These are phyloP conservation scores for Caenorhabditis remanei DNA, from an alignment of 1,140 invertebrate genomes.

Conservation along the genomic window DNA sequence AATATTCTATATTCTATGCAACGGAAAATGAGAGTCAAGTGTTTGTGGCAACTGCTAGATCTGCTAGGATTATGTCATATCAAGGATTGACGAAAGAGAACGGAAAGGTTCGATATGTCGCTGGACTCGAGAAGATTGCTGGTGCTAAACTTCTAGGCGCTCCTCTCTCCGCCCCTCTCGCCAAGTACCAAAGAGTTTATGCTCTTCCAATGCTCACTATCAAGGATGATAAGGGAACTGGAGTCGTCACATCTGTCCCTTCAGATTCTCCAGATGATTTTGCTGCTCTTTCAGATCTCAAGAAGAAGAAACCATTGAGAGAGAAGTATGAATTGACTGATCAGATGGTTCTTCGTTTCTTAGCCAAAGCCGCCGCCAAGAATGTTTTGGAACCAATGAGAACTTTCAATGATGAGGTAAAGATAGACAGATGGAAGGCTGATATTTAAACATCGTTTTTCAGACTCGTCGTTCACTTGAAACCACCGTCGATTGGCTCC, in stretches of 20 bases:
- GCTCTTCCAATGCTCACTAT: conserved; percentile 97
- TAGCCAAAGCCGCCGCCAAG: conserved; percentile 84
- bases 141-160: conserved; percentile 84
- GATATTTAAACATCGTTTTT: not conserved
- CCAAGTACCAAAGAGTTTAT: conserved; percentile 87
- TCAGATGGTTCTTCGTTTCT: conserved; percentile 90
- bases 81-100: conserved; percentile 89
- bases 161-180: conserved; percentile 87
- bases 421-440: no score
- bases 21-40: conserved; percentile 82
- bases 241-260: conserved; percentile 96
- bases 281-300: conserved; percentile 92
- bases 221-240: conserved; percentile 94
- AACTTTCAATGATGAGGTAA: conserved; percentile 89
- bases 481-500: conserved; percentile 93
- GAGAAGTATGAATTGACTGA: conserved; percentile 93
- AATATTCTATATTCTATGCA: conserved; percentile 78
- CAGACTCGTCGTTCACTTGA: conserved; percentile 88
- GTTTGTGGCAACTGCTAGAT: conserved; percentile 88
- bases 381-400: conserved; percentile 85
- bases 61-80: conserved; percentile 94
- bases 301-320: conserved; percentile 91
- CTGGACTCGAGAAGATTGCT: conserved; percentile 79
- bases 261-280: conserved; percentile 99
- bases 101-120: conserved; percentile 85